phyloP scores from a whole-genome alignment of 2,113 vertebrate species.

The Hemichromis elongatus region DNA sequence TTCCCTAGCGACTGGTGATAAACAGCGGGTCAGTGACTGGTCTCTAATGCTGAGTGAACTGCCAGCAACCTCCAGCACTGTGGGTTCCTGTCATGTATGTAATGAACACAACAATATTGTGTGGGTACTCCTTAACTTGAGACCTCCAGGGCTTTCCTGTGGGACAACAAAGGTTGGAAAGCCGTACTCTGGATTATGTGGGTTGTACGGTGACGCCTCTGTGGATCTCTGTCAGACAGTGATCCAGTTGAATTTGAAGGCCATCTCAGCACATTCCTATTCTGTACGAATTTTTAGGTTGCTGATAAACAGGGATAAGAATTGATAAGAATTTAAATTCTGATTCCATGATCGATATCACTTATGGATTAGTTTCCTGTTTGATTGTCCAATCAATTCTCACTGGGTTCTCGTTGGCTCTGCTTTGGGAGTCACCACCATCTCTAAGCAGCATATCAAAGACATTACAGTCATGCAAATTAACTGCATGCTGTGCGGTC shows the following conservation, averaged over 20 bases:
- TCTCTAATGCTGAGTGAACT: background rate
- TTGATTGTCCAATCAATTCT: background rate
- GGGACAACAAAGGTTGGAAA: background rate
- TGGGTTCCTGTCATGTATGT: background rate
- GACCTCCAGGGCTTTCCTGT: background rate
- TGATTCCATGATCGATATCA: background rate
- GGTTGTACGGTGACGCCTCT: background rate
- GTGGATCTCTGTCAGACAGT: background rate
- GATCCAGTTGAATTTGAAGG: background rate
- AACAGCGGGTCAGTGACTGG: background rate
- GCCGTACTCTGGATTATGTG: background rate
- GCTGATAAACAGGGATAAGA: background rate
- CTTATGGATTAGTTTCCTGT: background rate
- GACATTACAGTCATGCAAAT: background rate
- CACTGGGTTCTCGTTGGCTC: background rate
- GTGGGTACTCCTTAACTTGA: background rate
- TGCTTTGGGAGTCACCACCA: background rate
- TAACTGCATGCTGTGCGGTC: background rate
- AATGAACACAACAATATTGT: background rate
- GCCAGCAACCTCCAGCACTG: background rate
- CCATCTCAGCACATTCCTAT: background rate
- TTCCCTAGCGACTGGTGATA: background rate
- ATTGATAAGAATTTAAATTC: background rate
- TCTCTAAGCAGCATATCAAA: background rate
- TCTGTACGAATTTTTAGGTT: background rate